Base-by-base conservation (phyloP, 2,888 invertebrate genomes). In the Anthoptus insignis region DNA sequence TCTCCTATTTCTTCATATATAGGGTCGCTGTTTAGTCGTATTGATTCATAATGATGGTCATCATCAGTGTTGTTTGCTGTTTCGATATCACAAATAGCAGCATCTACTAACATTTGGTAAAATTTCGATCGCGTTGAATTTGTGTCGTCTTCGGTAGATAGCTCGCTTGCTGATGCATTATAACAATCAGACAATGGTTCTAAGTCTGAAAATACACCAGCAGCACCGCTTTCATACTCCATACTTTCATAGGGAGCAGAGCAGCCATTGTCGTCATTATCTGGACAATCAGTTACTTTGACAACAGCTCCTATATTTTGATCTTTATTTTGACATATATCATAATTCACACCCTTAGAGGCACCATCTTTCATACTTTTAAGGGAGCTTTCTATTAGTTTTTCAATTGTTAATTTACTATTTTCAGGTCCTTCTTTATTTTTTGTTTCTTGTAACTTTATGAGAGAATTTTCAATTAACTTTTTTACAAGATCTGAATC, bases 1-100 rank as follows among this genome's bases (percentile, higher is more conserved):
- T 96, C 96, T 68, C 93, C 93, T 71, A 96, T 96, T 85, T 96
- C 96, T 87, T 97, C 97, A 80, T 97, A 97, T 78, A 97, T 97
- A 2, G 96, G 97, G 90, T 97, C 96, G 61, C 93, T 93, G 76
- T 95, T 94, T 1, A 95, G 79, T 67, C 94, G 91, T 69, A 97
- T 96, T 59, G 96, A 96, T 81, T 97, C 97, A 75, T 96, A 97
- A 78, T 96, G 96, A 83, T 97, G 96, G 75, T 95, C 95, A 69
- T 94, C 94, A 71, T 95, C 95, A 24, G 91, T 91, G 67, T 94
- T 95, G 59, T 94, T 94, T 49, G 94, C 88, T 68, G 94, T 94
- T 76, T 96, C 95, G 57, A 96, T 95, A 79, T 96, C 96, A 67
- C 96, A 95, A 64, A 96, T 84, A 3, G 96, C 95, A 65, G 96